A percentile compares a stretch with the other conserved stretches of the same genome.
phyloP scores from a whole-genome alignment of 2,888 invertebrate species.

The Gymnosoma rotundatum region DNA sequence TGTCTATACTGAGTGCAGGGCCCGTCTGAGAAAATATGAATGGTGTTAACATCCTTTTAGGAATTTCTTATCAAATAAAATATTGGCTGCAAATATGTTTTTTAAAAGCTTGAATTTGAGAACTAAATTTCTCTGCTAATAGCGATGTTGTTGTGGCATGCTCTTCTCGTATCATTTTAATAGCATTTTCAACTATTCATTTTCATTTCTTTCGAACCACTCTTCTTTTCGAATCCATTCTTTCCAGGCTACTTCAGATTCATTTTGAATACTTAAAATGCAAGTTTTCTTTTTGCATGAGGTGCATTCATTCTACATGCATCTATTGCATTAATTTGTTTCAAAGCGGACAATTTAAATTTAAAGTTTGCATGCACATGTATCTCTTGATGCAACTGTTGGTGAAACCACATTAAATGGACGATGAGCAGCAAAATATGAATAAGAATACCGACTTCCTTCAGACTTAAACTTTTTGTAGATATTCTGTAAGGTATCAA shows the following conservation, averaged over 20 bases:
- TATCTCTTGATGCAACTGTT: conserved; percentile 52
- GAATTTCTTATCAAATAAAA: conserved; percentile 51
- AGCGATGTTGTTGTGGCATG: conserved; percentile 55
- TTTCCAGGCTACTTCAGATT: conserved; percentile 52
- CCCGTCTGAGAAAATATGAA: conserved; percentile 51
- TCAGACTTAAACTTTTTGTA: conserved; percentile 39
- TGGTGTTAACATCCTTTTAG: conserved; percentile 48
- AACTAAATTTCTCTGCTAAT: conserved; percentile 53
- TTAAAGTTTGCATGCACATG: conserved; percentile 49
- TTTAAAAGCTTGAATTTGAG: conserved; percentile 52
- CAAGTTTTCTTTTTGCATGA: conserved; percentile 50
- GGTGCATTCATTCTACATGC: conserved; percentile 43
- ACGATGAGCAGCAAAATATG: conserved; percentile 54
- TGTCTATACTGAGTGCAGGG: conserved; percentile 52
- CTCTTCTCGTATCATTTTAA: conserved; percentile 54
- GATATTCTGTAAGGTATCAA: conserved; percentile 50
- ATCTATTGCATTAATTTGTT: conserved; percentile 43
- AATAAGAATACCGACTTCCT: conserved; percentile 52
- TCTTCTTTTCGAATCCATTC: conserved; percentile 52
- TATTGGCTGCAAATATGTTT: conserved; percentile 49
- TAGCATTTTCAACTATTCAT: conserved; percentile 38
- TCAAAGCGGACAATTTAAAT: conserved; percentile 52
- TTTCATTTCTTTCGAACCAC: conserved; percentile 49
- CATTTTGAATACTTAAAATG: conserved; percentile 47
- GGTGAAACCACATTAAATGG: conserved; percentile 51